Evolutionary conservation across 2,113 vertebrate genomes (phyloP).

Genomic region (Cyprinus carpio): DNA sequence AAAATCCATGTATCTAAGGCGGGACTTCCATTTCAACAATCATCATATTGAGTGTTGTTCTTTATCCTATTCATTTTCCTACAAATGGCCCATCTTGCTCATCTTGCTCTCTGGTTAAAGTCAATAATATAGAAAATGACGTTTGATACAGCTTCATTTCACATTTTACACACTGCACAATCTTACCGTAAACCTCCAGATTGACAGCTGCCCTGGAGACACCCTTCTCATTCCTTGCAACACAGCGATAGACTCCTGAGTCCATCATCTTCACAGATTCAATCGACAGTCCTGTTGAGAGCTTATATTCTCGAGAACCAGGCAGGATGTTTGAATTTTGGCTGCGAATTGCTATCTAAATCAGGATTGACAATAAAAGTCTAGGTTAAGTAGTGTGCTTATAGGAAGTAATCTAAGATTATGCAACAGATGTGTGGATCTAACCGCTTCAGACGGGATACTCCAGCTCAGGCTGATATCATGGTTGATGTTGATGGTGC

Average conservation of each 20-base stretch:
- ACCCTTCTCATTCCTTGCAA: conserved; percentile 84
- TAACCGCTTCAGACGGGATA: conserved; percentile 68
- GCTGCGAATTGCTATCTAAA: conserved; percentile 59
- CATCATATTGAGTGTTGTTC: not conserved
- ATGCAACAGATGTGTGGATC: conserved; percentile 46
- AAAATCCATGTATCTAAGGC: not conserved
- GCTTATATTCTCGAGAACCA: conserved; percentile 65
- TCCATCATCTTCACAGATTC: conserved; percentile 80
- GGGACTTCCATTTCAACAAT: not conserved
- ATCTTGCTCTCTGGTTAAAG: not conserved
- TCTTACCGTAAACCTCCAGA: conserved; percentile 87
- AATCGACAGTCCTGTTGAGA: conserved; percentile 73
- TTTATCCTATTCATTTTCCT: not conserved
- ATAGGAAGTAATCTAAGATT: not conserved
- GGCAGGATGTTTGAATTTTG: conserved; percentile 67
- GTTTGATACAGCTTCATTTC: not conserved
- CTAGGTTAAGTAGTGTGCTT: not conserved
- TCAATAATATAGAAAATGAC: not conserved
- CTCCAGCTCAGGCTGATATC: conserved; percentile 71
- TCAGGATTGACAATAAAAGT: not conserved
- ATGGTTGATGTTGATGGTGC: conserved; percentile 72
- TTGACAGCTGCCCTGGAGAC: conserved; percentile 75
- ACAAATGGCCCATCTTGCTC: not conserved
- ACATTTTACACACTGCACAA: too few species aligned
- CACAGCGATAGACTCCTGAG: conserved; percentile 87